These are phyloP conservation scores for Yponomeuta evonymella DNA, from an alignment of 2,888 invertebrate genomes.

Conservation along the genomic window DNA sequence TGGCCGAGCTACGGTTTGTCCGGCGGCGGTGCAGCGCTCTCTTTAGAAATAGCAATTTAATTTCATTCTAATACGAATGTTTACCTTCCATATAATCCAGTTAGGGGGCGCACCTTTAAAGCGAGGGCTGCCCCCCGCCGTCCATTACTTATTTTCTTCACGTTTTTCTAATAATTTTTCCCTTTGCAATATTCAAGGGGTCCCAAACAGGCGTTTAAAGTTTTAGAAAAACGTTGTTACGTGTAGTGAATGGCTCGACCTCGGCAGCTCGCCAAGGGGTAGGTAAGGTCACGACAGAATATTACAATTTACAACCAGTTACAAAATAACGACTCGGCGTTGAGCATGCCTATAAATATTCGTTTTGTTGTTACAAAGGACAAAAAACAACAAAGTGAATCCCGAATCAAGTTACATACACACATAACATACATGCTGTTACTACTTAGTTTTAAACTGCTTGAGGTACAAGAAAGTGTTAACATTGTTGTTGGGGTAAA, in stretches of 20 bases:
- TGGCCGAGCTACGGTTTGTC: not conserved
- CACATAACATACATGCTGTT: not conserved
- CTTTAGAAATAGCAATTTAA: slow-evolving; percentile 62
- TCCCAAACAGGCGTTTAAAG: not conserved
- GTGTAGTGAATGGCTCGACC: not conserved
- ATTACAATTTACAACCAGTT: not conserved
- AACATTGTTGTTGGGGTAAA: not conserved
- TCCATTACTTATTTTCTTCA: slow-evolving; percentile 36
- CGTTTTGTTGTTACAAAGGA: too few relatives aligned
- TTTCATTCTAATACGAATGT: slow-evolving; percentile 66
- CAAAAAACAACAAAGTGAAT: too few relatives aligned
- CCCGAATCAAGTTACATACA: too few relatives aligned
- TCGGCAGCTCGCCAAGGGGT: not conserved
- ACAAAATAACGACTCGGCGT: not conserved
- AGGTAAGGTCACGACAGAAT: not conserved
- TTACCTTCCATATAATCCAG: slow-evolving; percentile 61
- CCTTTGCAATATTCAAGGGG: not conserved
- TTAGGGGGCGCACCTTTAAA: slow-evolving; percentile 33
- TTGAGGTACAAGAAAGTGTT: not conserved
- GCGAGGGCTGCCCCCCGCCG: slow-evolving; percentile 17
- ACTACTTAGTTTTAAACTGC: not conserved
- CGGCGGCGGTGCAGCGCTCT: slow-evolving; percentile 30
- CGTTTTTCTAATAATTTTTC: slow-evolving; percentile 22
- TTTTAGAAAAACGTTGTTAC: slow-evolving; percentile 9
- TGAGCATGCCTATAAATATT: too few relatives aligned